Percentiles rank a stretch among this genome's conserved stretches.
Conservation (phyloP, 2,113 vertebrate genomes). For the Numida meleagris region DNA sequence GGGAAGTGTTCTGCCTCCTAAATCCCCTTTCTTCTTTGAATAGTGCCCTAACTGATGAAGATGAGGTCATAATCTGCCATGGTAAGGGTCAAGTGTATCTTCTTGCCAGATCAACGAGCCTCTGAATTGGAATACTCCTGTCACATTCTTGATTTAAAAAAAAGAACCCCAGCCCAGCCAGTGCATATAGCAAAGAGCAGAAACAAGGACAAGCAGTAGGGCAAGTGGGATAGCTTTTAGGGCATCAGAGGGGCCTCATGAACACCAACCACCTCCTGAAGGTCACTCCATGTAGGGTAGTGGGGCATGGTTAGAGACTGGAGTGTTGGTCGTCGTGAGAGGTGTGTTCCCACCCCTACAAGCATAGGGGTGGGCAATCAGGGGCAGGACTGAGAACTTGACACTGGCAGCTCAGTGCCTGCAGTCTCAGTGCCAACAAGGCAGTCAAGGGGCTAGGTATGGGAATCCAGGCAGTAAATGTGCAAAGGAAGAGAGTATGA, state of each 20-base stretch:
- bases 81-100: neutral
- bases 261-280: neutral
- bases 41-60: neutral
- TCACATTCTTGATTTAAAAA: neutral
- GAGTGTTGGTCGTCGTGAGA: neutral
- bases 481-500: too few species aligned
- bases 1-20: neutral
- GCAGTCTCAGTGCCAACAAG: neutral
- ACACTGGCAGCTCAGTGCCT: neutral
- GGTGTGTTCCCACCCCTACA: neutral
- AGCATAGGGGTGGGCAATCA: neutral
- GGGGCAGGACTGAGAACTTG: neutral
- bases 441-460: too few species aligned
- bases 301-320: neutral
- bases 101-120: neutral
- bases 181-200: neutral
- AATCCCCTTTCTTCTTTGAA: neutral
- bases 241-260: neutral
- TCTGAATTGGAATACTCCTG: neutral
- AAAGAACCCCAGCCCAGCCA: neutral
- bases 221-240: fast-evolving
- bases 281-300: neutral
- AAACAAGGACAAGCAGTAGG: neutral
- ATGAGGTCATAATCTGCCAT: neutral
- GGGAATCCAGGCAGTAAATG: too few species aligned